These are phyloP conservation scores for Caenorhabditis zanzibari DNA, from an alignment of 2,888 invertebrate genomes.

Conservation along the genomic window DNA sequence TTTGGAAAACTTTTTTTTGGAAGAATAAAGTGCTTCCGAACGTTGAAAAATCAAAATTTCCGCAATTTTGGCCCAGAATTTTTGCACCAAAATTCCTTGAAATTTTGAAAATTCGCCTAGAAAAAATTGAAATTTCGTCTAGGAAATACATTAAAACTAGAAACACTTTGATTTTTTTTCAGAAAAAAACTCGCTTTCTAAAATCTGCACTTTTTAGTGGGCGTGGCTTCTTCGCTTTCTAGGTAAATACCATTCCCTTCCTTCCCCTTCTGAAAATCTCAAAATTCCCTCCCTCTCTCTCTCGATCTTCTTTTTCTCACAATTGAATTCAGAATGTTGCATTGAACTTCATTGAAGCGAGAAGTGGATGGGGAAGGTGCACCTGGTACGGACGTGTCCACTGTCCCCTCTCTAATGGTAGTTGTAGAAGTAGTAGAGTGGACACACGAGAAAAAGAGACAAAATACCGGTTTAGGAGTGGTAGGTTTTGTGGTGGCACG, in stretches of 20 bases:
- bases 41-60: no score
- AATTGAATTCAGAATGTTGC: slow-evolving; percentile 41
- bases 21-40: no score
- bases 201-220: background rate
- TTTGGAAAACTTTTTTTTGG: no score
- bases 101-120: no score
- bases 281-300: background rate
- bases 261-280: background rate
- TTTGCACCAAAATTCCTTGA: no score
- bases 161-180: no score
- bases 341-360: slow-evolving; percentile 57
- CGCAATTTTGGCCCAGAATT: no score
- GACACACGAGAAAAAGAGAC: background rate
- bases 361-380: slow-evolving; percentile 27
- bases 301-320: background rate
- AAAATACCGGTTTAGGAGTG: slow-evolving; percentile 42
- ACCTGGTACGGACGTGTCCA: slow-evolving; percentile 57
- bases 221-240: background rate
- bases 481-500: slow-evolving; percentile 18
- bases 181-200: no score
- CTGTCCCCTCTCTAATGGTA: slow-evolving; percentile 5
- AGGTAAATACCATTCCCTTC: no score
- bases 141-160: no score
- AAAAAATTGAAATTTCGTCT: no score
- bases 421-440: background rate